These are phyloP conservation scores for Drosophila demipolita DNA, from an alignment of 2,888 invertebrate genomes.

Conservation along the genomic window DNA sequence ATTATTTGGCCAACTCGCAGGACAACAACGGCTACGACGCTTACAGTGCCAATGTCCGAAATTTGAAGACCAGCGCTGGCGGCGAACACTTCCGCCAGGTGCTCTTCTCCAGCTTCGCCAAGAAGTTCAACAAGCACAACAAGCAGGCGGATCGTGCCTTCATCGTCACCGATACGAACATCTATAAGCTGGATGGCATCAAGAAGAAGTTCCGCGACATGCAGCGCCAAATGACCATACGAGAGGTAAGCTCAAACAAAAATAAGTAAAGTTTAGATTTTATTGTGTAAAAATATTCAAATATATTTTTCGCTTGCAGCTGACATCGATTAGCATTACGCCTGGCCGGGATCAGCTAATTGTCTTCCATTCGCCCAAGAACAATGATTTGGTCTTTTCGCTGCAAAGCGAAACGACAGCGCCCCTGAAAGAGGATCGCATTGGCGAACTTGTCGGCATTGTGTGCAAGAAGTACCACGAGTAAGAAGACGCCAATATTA, in stretches of 20 bases:
- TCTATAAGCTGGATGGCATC: slow-evolving; percentile 93
- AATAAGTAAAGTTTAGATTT: too few relatives aligned
- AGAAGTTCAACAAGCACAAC: slow-evolving; percentile 86
- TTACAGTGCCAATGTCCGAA: slow-evolving; percentile 89
- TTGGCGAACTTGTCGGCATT: slow-evolving; percentile 95
- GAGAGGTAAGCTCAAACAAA: slow-evolving; percentile 87
- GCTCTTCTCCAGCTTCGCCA: slow-evolving; percentile 85
- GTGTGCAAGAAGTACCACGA: slow-evolving; percentile 90
- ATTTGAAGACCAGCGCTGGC: slow-evolving; percentile 87
- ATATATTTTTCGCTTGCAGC: slow-evolving; percentile 84
- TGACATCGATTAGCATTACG: slow-evolving; percentile 94
- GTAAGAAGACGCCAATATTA: slow-evolving; percentile 86
- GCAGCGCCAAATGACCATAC: slow-evolving; percentile 92
- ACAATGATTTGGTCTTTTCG: slow-evolving; percentile 96
- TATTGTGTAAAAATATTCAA: not conserved
- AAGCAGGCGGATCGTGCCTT: slow-evolving; percentile 95
- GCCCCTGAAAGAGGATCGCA: slow-evolving; percentile 88
- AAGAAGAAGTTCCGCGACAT: slow-evolving; percentile 93
- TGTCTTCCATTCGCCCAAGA: slow-evolving; percentile 93
- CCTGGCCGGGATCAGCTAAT: slow-evolving; percentile 94
- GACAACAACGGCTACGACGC: slow-evolving; percentile 89
- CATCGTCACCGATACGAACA: slow-evolving; percentile 92
- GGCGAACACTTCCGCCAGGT: slow-evolving; percentile 87
- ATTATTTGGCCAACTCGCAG: slow-evolving; percentile 89
- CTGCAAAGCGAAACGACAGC: slow-evolving; percentile 85